phyloP scores from a whole-genome alignment of 2,113 vertebrate genomes.

The Chlorocebus sabaeus region DNA sequence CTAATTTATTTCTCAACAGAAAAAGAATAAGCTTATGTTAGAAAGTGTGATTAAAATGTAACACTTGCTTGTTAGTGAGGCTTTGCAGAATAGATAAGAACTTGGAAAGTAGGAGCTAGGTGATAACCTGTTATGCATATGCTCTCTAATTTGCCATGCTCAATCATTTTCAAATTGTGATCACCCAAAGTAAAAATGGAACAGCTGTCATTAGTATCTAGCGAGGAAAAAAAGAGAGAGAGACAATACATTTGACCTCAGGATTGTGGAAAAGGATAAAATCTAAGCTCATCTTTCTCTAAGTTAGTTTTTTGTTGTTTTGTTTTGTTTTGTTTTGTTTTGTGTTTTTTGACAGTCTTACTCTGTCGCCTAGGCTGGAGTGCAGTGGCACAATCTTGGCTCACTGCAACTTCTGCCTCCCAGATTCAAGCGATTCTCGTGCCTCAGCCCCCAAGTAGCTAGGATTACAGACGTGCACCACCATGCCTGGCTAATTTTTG shows the following conservation, averaged over 20 bases:
- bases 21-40: constrained; percentile 6
- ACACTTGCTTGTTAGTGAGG: constrained; percentile 14
- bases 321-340: too few species aligned
- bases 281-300: not conserved
- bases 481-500: too few species aligned
- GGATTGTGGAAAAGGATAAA: not conserved
- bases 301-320: not conserved
- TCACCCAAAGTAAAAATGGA: constrained; percentile 14
- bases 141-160: not conserved
- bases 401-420: too few species aligned
- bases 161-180: constrained; percentile 19
- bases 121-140: not conserved
- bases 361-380: too few species aligned
- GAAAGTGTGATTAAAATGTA: constrained; percentile 62
- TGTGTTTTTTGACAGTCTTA: too few species aligned
- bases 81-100: not conserved
- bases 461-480: too few species aligned
- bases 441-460: too few species aligned
- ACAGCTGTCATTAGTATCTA: not conserved
- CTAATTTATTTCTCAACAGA: constrained; percentile 51
- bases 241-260: not conserved
- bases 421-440: too few species aligned
- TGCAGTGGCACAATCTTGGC: too few species aligned
- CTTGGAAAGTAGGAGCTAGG: not conserved
- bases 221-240: not conserved